These are phyloP conservation scores for Synanthedon formicaeformis DNA, from an alignment of 2,888 invertebrate species.

Conservation along the genomic window DNA sequence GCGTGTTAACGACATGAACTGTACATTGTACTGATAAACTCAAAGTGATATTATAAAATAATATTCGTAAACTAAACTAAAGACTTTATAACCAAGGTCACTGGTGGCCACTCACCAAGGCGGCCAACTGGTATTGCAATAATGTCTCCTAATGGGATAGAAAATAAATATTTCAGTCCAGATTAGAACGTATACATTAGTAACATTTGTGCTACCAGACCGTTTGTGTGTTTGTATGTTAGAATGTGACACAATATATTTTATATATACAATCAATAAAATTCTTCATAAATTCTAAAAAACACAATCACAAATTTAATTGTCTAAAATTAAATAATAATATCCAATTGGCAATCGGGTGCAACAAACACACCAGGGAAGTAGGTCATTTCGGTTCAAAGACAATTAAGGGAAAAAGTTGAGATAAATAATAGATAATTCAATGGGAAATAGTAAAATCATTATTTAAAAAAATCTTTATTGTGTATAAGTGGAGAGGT, in stretches of 20 bases:
- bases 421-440: no score
- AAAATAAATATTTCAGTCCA: slow-evolving; percentile 32
- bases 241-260: not conserved
- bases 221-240: slow-evolving; percentile 8
- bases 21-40: slow-evolving; percentile 7
- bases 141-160: slow-evolving; percentile 63
- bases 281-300: no score
- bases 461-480: no score
- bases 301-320: no score
- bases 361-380: no score
- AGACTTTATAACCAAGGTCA: slow-evolving; percentile 25
- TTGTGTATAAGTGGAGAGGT: no score
- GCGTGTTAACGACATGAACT: slow-evolving; percentile 21
- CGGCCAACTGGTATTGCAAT: slow-evolving; percentile 68
- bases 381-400: no score
- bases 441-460: no score
- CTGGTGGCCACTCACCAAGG: slow-evolving; percentile 67
- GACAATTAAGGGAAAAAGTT: no score
- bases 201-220: slow-evolving; percentile 25
- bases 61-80: slow-evolving; percentile 25
- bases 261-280: no score
- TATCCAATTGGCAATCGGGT: no score
- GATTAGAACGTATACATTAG: slow-evolving; percentile 23
- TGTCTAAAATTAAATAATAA: no score
- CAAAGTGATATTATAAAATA: slow-evolving; percentile 6